Evolutionary conservation across 2,797 vertebrate genomes (phyloP), one percentile per base, ranked within the genome.

Genomic region (Coendou prehensilis): DNA sequence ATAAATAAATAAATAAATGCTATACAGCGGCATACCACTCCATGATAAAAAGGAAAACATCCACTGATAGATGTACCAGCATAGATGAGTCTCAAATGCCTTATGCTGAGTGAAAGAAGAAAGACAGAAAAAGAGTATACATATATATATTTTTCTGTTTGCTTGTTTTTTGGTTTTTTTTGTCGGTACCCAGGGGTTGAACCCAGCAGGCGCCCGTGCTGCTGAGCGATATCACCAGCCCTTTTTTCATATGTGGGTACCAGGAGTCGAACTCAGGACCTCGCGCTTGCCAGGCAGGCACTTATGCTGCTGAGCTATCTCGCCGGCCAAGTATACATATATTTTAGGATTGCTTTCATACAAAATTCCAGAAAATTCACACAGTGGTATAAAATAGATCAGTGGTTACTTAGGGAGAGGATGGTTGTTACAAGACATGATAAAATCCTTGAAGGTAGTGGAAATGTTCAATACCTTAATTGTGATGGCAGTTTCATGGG

Each of bases 341-440:
- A 41, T 30, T 81, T 11, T 59, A 87, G 33, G 33, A 47, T 15
- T 75, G 37, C 13, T 95, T 79, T 93, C 13, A 63, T 26, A 87
- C 69, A 67, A 56, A 93, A 61, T 86, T 96, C 22, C 45, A 91
- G n/a, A 89, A 96, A 96, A 76, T 88, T 9, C 1, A 64, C 59
- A 81, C 28, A 83, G 50, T 78, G 26, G 15, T 80, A 78, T 30
- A 87, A 96, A 95, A 67, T 61, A 93, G 45, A 86, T 63, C 69
- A 89, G 41, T 87, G 26, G 10, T 90, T 89, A 28, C 69, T 92
- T 81, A 3, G 52, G 17, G 56, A 96, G 37, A 18, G 14, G 37
- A 86, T 91, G n/a, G 56, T 61, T 87, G 28, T 79, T 90, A 94
- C 1, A 26, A 81, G 57, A 18, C 3, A 54, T 73, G 45, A 75